phyloP scores from a whole-genome alignment of 2,888 invertebrate genomes.

The Sesia apiformis region DNA sequence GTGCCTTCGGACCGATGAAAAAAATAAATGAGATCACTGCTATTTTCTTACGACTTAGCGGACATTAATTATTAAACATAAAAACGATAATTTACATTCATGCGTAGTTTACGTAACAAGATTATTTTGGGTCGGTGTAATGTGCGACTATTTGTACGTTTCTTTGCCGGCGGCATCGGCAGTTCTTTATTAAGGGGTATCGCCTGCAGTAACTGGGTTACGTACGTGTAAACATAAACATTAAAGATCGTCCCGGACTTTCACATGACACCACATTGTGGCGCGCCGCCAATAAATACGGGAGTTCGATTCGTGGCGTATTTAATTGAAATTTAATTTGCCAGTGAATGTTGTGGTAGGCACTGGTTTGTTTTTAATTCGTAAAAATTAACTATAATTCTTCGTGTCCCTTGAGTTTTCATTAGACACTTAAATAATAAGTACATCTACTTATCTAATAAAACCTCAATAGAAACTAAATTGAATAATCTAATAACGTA shows the following conservation, averaged over 20 bases:
- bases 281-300: constrained; percentile 23
- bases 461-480: no score
- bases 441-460: no score
- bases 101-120: not conserved
- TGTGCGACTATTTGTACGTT: not conserved
- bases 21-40: not conserved
- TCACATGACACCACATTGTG: constrained; percentile 31
- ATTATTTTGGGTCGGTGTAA: constrained; percentile 17
- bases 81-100: not conserved
- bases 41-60: not conserved
- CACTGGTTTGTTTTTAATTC: no score
- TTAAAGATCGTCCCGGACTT: constrained; percentile 26
- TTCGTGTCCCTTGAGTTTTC: no score
- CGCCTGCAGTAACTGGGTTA: constrained; percentile 37
- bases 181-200: constrained; percentile 18
- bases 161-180: constrained; percentile 6
- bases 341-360: not conserved
- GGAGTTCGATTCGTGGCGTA: not conserved
- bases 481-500: no score
- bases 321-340: no score
- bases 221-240: constrained; percentile 46
- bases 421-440: no score
- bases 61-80: not conserved
- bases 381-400: no score
- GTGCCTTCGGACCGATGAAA: not conserved